A percentile compares a stretch with the other conserved stretches of the same genome.
These are phyloP conservation scores for Oplegnathus fasciatus DNA, from an alignment of 2,113 vertebrate genomes.

Conservation along the genomic window DNA sequence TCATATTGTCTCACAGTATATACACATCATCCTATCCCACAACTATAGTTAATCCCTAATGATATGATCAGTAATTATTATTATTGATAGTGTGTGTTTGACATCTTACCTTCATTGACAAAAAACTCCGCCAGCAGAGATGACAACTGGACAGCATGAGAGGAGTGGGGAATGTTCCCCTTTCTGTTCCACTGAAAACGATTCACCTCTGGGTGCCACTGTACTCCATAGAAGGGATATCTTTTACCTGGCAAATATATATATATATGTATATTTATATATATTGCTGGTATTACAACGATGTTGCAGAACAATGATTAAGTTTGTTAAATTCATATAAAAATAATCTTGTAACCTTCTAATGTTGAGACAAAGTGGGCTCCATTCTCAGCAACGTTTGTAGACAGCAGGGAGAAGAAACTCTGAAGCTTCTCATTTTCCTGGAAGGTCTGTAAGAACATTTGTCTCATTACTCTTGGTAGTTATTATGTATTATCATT, in stretches of 20 bases:
- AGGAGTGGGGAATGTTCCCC: conserved; percentile 81
- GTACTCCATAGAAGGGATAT: conserved; percentile 87
- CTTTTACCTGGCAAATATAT: conserved; percentile 69
- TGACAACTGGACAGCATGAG: conserved; percentile 80
- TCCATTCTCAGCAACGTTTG: conserved; percentile 81
- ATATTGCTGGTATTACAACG: neutral
- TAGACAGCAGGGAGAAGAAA: conserved; percentile 86
- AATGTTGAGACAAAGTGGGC: conserved; percentile 86
- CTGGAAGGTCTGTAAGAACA: conserved; percentile 75
- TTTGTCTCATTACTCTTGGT: neutral
- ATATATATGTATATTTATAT: neutral
- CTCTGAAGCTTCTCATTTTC: conserved; percentile 75
- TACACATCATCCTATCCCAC: neutral
- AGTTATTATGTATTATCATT: neutral
- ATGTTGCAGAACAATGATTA: neutral
- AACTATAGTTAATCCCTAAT: neutral
- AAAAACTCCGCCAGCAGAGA: conserved; percentile 84
- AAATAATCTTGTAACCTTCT: conserved; percentile 79
- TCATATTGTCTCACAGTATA: too few relatives aligned
- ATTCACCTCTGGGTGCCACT: conserved; percentile 90
- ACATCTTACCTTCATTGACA: conserved; percentile 83
- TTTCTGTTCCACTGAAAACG: conserved; percentile 84
- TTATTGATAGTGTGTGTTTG: neutral
- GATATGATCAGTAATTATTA: neutral
- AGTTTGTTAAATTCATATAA: neutral